Conservation (phyloP, 2,797 vertebrate species). For the Bradypodion pumilum region DNA sequence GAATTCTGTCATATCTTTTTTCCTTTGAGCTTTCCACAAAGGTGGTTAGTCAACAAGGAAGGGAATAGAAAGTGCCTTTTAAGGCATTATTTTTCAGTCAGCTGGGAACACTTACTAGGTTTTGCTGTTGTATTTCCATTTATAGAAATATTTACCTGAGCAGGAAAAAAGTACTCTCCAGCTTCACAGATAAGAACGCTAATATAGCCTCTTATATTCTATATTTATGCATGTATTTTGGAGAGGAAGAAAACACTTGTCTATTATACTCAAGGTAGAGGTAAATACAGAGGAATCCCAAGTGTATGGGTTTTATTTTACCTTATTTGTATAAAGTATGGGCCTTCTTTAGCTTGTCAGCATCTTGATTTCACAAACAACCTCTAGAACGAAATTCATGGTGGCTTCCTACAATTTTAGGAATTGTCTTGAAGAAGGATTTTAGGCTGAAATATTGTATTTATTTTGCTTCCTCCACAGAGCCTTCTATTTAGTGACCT, state of each 20-base stretch:
- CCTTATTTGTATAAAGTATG: constrained; percentile 61
- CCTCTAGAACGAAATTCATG: constrained; percentile 44
- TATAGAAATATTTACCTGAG: constrained; percentile 71
- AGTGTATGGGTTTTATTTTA: constrained; percentile 28
- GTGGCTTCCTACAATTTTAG: background rate
- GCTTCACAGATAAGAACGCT: constrained; percentile 61
- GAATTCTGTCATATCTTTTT: constrained; percentile 62
- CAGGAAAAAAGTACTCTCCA: constrained; percentile 63
- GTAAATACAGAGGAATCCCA: constrained; percentile 53
- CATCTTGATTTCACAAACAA: constrained; percentile 52
- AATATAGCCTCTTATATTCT: constrained; percentile 59
- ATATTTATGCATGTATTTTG: constrained; percentile 70
- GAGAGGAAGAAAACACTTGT: constrained; percentile 62
- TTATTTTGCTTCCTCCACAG: background rate
- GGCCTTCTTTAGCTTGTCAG: constrained; percentile 63
- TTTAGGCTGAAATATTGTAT: background rate
- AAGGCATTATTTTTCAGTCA: constrained; percentile 51
- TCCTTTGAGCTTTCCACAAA: constrained; percentile 55
- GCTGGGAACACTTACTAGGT: constrained; percentile 60
- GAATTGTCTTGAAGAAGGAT: constrained; percentile 22
- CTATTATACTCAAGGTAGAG: constrained; percentile 44
- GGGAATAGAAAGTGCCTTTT: constrained; percentile 58
- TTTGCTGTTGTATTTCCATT: constrained; percentile 69
- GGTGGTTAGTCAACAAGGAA: constrained; percentile 38
- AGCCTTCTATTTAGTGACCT: too few relatives aligned